Base-by-base conservation (phyloP, 2,888 invertebrate genomes). In the Eristalis arbustorum region DNA sequence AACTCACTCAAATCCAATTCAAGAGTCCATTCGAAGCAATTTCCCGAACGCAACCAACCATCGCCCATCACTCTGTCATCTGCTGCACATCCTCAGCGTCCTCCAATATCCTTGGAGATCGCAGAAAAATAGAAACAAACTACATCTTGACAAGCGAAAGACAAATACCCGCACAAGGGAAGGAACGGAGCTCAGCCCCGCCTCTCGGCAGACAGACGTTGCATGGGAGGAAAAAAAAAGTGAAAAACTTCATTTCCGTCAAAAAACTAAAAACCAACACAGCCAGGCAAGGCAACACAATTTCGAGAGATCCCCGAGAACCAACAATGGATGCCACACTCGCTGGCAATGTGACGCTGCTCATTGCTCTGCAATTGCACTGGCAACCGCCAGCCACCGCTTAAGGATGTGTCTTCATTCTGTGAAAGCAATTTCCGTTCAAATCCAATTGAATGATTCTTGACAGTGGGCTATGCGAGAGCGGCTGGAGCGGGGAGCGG, bases 351-450 rank as follows among this genome's bases (percentile, higher is more conserved):
- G 18, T 37, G 37, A 37, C 37, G 37, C 37, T 13, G 18, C 49
- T 49, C 49, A 49, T 49, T 69, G 64, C 80, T 73, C 57, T 76
- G 76, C 62, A 76, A 61, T 42, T 61, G 68, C 68, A 76, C 62
- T 22, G 40, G 40, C 57, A 23, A 68, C 62, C 72, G 64, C 62
- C 66, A 75, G 76, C 72, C 81, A 81, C 72, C 81, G 72, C 68
- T 84, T 81, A 74, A 76, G 67, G 76, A 81, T 81, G 81, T 80
- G 76, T 82, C 25, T 59, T 59, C 25, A 13, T 18, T 59, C 64
- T 81, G 59, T 73, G 82, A 85, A 85, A 85, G 81, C 81, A 85
- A 85, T 85, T 85, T 85, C 81, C 81, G 84, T 85, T 85, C 73
- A 85, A 85, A 85, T 85, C 82, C 81, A 85, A 85, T 85, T 81